Conservation (phyloP, 2,888 invertebrate species). For the Trachelus troglodyta region DNA sequence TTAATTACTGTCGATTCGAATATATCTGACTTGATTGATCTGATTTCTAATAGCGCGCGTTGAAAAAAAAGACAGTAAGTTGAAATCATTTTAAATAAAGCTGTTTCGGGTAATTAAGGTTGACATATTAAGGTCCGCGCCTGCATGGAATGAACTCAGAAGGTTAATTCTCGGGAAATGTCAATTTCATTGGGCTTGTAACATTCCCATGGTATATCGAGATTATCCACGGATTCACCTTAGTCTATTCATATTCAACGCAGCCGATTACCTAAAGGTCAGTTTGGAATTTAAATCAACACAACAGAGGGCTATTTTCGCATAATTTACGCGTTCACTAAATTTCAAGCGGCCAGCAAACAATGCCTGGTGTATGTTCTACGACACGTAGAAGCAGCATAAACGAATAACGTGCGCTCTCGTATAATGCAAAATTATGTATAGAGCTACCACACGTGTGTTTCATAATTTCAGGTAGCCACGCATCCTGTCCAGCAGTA, state of each 20-base stretch:
- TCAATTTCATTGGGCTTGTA: slow-evolving; percentile 6
- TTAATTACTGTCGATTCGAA: not conserved
- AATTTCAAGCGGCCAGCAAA: not conserved
- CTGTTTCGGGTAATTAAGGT: slow-evolving; percentile 13
- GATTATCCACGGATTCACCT: not conserved
- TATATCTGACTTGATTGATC: too few relatives aligned
- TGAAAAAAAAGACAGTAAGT: not conserved
- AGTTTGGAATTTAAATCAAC: not conserved
- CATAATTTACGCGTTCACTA: not conserved
- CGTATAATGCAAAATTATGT: not conserved
- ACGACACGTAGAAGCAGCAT: not conserved
- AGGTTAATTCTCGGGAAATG: slow-evolving; percentile 17
- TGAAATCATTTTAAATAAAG: not conserved
- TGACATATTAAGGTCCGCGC: slow-evolving; percentile 11
- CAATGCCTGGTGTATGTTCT: not conserved
- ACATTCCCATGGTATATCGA: not conserved
- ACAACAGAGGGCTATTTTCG: not conserved
- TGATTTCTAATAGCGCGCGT: too few relatives aligned
- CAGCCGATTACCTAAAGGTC: not conserved
- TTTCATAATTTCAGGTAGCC: slow-evolving; percentile 42
- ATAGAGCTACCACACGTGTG: not conserved
- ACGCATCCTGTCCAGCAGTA: slow-evolving; percentile 58
- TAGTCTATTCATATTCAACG: not conserved
- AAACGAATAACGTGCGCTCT: not conserved
- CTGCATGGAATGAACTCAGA: not conserved